Percentiles rank a stretch among this genome's conserved stretches.
phyloP scores from a whole-genome alignment of 1,140 invertebrate genomes.

The Hormaphis cornu region DNA sequence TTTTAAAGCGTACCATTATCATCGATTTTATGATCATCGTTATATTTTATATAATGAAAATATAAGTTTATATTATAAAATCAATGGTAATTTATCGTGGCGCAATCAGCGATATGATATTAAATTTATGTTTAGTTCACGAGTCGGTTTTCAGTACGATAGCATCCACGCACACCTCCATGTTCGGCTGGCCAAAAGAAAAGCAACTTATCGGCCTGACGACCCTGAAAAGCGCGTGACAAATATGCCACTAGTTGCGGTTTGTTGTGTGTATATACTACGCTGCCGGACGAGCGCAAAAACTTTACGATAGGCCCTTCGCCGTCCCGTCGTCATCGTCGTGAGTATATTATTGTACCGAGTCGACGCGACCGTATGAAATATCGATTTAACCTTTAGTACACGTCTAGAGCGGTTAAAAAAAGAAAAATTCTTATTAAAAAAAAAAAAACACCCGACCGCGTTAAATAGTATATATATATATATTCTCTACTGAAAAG shows the following conservation, averaged over 20 bases:
- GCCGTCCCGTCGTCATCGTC: not conserved
- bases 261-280: not conserved
- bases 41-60: no score
- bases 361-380: not conserved
- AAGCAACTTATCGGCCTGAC: not conserved
- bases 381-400: not conserved
- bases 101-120: no score
- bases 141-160: not conserved
- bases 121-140: no score
- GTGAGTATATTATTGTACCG: not conserved
- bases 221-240: not conserved
- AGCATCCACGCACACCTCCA: not conserved
- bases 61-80: no score
- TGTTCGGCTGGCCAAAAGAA: not conserved
- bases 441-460: no score
- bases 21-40: no score
- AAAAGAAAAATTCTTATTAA: no score
- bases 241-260: constrained; percentile 31
- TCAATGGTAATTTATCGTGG: no score
- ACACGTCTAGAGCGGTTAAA: no score
- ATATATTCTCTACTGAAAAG: no score
- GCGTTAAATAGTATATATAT: no score
- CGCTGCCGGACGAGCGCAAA: not conserved
- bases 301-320: not conserved
- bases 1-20: no score